Evolutionary conservation across 2,888 invertebrate genomes (phyloP).

Genomic region (Masnerella sp.): DNA sequence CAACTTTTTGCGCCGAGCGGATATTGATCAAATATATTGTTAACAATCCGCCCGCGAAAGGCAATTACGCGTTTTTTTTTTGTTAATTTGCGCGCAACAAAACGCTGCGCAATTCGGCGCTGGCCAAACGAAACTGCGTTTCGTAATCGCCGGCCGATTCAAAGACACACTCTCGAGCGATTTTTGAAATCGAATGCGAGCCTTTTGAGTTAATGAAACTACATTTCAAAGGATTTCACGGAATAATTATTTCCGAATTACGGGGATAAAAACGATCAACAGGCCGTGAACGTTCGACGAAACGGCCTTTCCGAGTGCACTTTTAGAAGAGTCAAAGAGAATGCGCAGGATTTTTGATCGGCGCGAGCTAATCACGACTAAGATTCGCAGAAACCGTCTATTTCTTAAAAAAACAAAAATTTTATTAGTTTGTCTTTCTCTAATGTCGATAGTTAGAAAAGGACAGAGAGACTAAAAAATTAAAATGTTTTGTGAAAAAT

Average conservation of each 20-base stretch:
- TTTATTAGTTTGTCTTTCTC: too few relatives aligned
- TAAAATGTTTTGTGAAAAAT: too few relatives aligned
- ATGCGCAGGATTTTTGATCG: too few relatives aligned
- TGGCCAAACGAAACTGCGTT: conserved; percentile 4
- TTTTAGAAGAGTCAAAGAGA: background rate
- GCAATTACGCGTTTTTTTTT: conserved; percentile 12
- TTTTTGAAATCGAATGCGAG: conserved; percentile 20
- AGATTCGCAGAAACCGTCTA: too few relatives aligned
- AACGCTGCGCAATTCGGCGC: conserved; percentile 6
- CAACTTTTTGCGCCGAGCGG: conserved; percentile 18
- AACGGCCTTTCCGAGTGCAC: background rate
- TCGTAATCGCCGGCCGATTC: background rate
- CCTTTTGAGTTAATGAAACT: conserved; percentile 19
- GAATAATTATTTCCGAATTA: conserved; percentile 27
- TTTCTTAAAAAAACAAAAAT: too few relatives aligned
- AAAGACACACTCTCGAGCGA: conserved; percentile 3
- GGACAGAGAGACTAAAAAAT: too few relatives aligned
- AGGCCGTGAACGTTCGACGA: conserved; percentile 3
- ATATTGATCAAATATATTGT: conserved; percentile 29
- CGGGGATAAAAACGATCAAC: conserved; percentile 23
- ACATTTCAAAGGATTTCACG: conserved; percentile 12
- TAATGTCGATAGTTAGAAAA: too few relatives aligned
- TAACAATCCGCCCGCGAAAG: conserved; percentile 4
- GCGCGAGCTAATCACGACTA: too few relatives aligned
- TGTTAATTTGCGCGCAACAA: conserved; percentile 7